A percentile compares a stretch with the other conserved stretches of the same genome.
Conservation (phyloP, 2,888 invertebrate species). For the Agriotes lineatus region DNA sequence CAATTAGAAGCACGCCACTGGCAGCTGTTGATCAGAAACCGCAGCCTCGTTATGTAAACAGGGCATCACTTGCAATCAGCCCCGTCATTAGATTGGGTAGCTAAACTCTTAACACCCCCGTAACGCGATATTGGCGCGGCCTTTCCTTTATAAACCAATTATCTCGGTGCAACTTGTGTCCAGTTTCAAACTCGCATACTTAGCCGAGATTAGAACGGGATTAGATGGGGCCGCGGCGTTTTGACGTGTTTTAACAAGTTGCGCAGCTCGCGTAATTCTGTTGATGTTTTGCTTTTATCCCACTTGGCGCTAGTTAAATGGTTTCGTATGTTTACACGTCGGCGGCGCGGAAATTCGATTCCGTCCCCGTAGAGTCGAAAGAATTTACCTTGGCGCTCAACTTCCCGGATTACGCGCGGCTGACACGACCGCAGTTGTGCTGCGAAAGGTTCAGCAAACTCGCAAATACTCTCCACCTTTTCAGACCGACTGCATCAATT, state of each 20-base stretch:
- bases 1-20: slow-evolving; percentile 10
- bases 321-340: slow-evolving; percentile 23
- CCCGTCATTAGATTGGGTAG: slow-evolving; percentile 44
- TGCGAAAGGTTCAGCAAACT: too few relatives aligned
- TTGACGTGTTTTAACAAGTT: slow-evolving; percentile 33
- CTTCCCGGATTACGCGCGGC: too few relatives aligned
- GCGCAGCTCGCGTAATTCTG: slow-evolving; percentile 19
- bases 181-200: slow-evolving; percentile 50
- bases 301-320: slow-evolving; percentile 10
- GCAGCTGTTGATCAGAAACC: slow-evolving; percentile 40
- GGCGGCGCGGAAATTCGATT: slow-evolving; percentile 20
- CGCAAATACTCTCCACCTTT: too few relatives aligned
- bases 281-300: slow-evolving; percentile 23
- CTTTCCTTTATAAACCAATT: slow-evolving; percentile 51
- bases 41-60: slow-evolving; percentile 44
- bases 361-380: neutral
- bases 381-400: slow-evolving; percentile 3
- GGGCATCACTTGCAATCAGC: slow-evolving; percentile 42
- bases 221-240: slow-evolving; percentile 25
- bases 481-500: too few relatives aligned
- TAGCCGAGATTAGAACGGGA: slow-evolving; percentile 42
- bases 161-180: slow-evolving; percentile 50
- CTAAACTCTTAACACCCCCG: slow-evolving; percentile 48
- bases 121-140: slow-evolving; percentile 40
- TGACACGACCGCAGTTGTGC: too few relatives aligned